Evolutionary conservation across 2,113 vertebrate genomes (phyloP).

Genomic region (Tachysurus vachellii): DNA sequence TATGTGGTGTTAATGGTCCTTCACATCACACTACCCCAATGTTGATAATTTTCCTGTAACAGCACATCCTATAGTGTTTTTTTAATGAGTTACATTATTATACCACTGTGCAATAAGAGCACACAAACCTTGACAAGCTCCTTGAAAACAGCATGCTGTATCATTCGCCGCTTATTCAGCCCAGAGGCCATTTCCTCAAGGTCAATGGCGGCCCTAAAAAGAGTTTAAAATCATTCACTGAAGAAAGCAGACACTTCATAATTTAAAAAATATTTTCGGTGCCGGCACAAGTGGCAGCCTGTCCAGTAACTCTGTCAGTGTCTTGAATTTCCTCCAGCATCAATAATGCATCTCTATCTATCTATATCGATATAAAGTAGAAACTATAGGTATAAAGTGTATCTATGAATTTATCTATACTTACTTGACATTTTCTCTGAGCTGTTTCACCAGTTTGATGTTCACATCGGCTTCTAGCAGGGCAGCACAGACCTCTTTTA

Average conservation of each 20-base stretch:
- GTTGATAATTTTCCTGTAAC: neutral
- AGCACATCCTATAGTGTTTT: neutral
- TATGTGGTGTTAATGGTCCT: neutral
- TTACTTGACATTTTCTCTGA: conserved; percentile 97
- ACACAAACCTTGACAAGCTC: conserved; percentile 95
- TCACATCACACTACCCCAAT: neutral
- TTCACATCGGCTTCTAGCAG: conserved; percentile 97
- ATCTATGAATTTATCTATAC: conserved; percentile 54
- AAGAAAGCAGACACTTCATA: neutral
- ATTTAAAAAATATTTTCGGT: neutral
- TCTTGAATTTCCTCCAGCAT: too few relatives aligned
- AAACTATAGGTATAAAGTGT: too few relatives aligned
- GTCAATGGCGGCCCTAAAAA: conserved; percentile 89
- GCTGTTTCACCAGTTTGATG: conserved; percentile 96
- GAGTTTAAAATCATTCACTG: neutral
- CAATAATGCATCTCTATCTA: too few relatives aligned
- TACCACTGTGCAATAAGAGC: neutral
- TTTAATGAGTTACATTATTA: neutral
- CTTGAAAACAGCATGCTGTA: conserved; percentile 98
- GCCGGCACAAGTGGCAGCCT: too few relatives aligned
- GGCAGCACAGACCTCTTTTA: conserved; percentile 98
- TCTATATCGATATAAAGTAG: too few relatives aligned
- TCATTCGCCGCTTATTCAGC: conserved; percentile 99
- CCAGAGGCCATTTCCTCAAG: conserved; percentile 99
- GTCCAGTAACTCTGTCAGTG: too few relatives aligned